Evolutionary conservation across 2,888 invertebrate species (phyloP), one percentile per base, ranked within the genome.

Genomic region (Lomographa bimaculata): DNA sequence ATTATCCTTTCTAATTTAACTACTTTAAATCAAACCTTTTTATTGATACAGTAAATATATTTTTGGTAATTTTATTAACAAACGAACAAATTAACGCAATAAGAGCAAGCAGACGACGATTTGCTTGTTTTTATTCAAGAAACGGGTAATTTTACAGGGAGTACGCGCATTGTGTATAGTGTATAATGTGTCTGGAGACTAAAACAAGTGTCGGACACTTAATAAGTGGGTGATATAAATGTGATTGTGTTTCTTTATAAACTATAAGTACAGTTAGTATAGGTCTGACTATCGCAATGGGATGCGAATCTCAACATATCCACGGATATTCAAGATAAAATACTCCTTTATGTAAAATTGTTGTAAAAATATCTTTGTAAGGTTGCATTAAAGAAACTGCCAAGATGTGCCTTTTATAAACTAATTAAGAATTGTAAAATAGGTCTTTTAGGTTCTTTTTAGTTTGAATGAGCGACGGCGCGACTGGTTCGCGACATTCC

Each of bases 321-420:
- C 50, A 32, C 8, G 46, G 46, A 46, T 46, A 44, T 45, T 36
- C 50, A 43, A 38, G 36, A 37, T 36, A 24, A 21, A 80, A 81
- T 83, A 84, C 79, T 83, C 75, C 62, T 72, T 77, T 78, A 54
- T 73, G 60, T 75, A 60, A 68, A 71, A 80, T 64, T 77, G 73
- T 81, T 83, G 80, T 82, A 81, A 77, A 77, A 72, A 71, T 50
- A 45, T 47, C 41, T 37, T 69, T 64, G 50, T 59, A 63, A 66
- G 61, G 64, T 67, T 64, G 51, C 71, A 71, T 71, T 54, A 57
- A 44, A 47, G 40, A 81, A 83, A 89, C 89, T 89, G 89, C 89
- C 89, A 87, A 76, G 58, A 82, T 79, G 89, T 89, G 89, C 89
- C 89, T 87, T 86, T 81, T 85, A 81, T 74, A 77, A 67, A 74